Conservation (phyloP, 2,797 vertebrate species). For the Mallotus villosus region DNA sequence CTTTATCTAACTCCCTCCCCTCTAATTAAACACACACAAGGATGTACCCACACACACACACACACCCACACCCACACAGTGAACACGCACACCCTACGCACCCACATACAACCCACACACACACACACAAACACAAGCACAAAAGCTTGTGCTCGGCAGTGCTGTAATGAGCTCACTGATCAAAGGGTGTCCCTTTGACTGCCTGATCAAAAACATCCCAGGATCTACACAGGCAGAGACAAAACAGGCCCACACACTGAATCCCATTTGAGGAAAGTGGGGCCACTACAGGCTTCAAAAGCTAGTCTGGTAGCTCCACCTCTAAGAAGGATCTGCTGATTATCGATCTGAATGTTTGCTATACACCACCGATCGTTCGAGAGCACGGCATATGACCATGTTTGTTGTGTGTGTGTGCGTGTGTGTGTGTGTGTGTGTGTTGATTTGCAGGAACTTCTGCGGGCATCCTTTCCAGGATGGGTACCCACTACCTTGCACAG, state of each 20-base stretch:
- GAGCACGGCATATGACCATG: slow-evolving; percentile 39
- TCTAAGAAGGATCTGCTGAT: slow-evolving; percentile 12
- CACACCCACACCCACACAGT: background rate
- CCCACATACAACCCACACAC: slow-evolving; percentile 3
- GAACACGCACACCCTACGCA: too few species aligned
- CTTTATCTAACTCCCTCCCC: too few species aligned
- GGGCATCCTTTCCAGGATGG: background rate
- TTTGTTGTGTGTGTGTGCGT: slow-evolving; percentile 14
- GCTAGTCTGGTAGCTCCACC: slow-evolving; percentile 1
- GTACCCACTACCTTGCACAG: background rate
- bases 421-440: slow-evolving; percentile 20
- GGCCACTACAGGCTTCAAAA: slow-evolving; percentile 29
- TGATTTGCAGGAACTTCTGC: background rate
- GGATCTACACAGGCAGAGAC: slow-evolving; percentile 19
- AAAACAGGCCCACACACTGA: slow-evolving; percentile 25
- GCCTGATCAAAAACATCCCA: slow-evolving; percentile 34
- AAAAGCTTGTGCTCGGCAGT: slow-evolving; percentile 5
- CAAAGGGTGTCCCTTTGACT: slow-evolving; percentile 37
- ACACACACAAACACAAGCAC: slow-evolving; percentile 15
- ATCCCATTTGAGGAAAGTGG: background rate
- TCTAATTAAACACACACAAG: slow-evolving; percentile 5
- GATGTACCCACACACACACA: background rate
- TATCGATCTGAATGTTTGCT: slow-evolving; percentile 57
- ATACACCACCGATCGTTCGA: slow-evolving; percentile 40
- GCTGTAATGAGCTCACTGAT: slow-evolving; percentile 23